Conservation (phyloP, 2,113 vertebrate species). For the Xenus cinereus region DNA sequence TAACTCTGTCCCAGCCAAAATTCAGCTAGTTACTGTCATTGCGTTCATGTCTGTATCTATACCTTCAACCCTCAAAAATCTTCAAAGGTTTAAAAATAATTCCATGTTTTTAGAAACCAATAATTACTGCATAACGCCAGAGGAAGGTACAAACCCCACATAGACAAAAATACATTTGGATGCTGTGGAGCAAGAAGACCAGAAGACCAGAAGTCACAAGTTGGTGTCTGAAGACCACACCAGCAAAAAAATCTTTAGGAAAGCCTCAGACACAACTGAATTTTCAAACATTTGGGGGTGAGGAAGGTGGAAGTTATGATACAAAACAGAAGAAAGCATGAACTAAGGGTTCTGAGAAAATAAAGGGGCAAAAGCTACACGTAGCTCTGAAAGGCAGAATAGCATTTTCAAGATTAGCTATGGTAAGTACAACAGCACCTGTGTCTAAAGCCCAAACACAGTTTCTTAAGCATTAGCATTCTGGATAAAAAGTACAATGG, state of each 20-base stretch:
- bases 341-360: neutral
- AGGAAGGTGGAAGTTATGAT: neutral
- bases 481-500: neutral
- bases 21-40: neutral
- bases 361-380: neutral
- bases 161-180: neutral
- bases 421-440: neutral
- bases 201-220: neutral
- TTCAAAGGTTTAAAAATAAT: neutral
- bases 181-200: neutral
- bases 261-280: neutral
- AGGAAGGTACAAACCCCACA: neutral
- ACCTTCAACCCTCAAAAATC: neutral
- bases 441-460: neutral
- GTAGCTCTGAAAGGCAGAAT: neutral
- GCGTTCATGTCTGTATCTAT: fast-evolving
- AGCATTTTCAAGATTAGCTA: neutral
- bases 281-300: neutral
- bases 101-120: neutral
- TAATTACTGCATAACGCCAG: neutral
- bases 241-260: neutral
- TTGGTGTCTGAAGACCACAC: neutral
- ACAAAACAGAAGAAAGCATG: neutral
- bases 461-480: neutral
- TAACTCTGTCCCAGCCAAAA: neutral